Evolutionary conservation across 2,797 vertebrate species (phyloP), one percentile per base, ranked within the genome.

Genomic region (Dendrocincla fuliginosa): DNA sequence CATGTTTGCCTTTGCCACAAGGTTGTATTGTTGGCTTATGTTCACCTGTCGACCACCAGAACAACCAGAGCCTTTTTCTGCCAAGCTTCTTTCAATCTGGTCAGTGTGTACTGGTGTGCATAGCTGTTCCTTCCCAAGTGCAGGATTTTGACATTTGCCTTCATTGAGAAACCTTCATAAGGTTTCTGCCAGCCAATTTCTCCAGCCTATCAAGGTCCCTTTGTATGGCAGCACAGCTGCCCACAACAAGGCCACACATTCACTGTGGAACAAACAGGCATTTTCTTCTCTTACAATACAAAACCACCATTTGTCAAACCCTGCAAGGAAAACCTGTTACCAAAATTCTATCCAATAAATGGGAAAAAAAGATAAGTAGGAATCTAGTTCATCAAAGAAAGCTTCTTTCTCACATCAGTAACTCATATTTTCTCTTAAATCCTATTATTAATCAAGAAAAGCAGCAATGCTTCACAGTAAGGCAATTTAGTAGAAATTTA

Each of bases 401-500:
- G 23, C 8, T 71, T 50, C 17, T 84, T 94, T 76, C 82, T 92
- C 57, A 63, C 0, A 0, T 65, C 47, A 81, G 18, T 76, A 75
- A 83, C 74, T 71, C 73, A 63, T 57, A 53, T 90, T 97, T 91
- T 89, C 61, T 91, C 87, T 60, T 46, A 95, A 88, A 1, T 35
- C 83, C 30, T 68, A 75, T 88, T 95, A 90, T 81, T 63, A 92
- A 87, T 87, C 84, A 92, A 95, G 89, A 89, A 83, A 77, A 93
- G 59, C 49, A 37, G 11, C 12, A 67, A 84, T 70, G 69, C 96
- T 96, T 94, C 64, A 84, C 5, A 44, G 95, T 84, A 95, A n/a
- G 64, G 57, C 39, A 89, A 91, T 93, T 96, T 95, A 93, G 65
- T 65, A 67, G 52, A 47, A 96, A 84, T 88, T 94, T 96, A 89